Percentiles rank a stretch among this genome's conserved stretches.
Evolutionary conservation across 2,797 vertebrate genomes (phyloP).

Genomic region (Paguma larvata): DNA sequence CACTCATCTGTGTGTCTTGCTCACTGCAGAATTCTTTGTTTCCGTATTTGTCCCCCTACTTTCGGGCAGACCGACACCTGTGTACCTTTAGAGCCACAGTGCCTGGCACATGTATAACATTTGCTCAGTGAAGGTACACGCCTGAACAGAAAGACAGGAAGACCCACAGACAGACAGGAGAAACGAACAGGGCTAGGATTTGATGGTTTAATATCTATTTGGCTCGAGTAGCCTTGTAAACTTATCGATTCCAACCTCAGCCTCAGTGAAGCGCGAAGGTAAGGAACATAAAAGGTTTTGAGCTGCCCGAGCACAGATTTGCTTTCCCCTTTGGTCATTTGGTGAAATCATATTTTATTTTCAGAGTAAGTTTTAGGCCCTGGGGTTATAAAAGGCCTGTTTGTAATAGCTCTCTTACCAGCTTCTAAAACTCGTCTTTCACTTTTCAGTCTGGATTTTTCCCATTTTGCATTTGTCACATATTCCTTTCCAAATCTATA

Average conservation of each 20-base stretch:
- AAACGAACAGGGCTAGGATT: neutral
- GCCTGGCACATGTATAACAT: neutral
- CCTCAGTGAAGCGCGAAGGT: neutral
- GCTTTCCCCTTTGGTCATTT: neutral
- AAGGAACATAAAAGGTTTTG: neutral
- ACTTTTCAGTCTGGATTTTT: neutral
- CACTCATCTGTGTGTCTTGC: neutral
- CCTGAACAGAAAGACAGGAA: neutral
- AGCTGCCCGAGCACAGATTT: neutral
- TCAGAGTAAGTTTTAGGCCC: slow-evolving; percentile 14
- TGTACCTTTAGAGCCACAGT: no score
- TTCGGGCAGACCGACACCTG: neutral
- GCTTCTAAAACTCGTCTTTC: slow-evolving; percentile 10
- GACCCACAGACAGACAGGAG: neutral
- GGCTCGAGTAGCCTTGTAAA: neutral
- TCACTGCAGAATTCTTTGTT: neutral
- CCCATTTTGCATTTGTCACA: neutral
- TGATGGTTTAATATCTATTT: neutral
- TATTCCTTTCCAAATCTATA: slow-evolving; percentile 53
- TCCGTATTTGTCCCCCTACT: neutral
- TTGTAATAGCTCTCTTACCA: neutral
- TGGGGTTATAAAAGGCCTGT: slow-evolving; percentile 9
- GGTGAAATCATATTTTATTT: slow-evolving; percentile 38
- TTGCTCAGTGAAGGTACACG: neutral
- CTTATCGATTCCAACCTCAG: neutral